Base-by-base conservation (phyloP, 2,113 vertebrate genomes). In the Siphamia tubifer region DNA sequence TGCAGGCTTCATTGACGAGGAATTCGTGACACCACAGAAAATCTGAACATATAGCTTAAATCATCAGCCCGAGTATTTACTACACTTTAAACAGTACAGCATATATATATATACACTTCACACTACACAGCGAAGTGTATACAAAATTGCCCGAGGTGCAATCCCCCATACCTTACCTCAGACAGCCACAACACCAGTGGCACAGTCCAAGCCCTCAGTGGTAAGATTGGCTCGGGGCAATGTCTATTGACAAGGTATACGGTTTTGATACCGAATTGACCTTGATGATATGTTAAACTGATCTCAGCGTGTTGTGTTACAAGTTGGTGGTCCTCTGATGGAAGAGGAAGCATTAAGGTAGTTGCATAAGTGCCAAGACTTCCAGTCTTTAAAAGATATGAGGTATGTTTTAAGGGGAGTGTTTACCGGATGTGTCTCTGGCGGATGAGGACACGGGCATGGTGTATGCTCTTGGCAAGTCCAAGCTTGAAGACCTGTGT, bases 401-500 rank as follows among this genome's bases (percentile, higher is more conserved):
- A 31, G 1, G 9, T 23, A 15, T 25, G n/a, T 5, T 23, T 2
- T 1, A n/a, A 12, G 6, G 2, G 9, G 31, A 2, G 4, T 38
- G 0, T 1, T 0, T 91, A 97, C 96, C 96, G 94, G 71, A 98
- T 98, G 74, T 98, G 96, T 58, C 96, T 94, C 90, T 98, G 96
- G 43, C 96, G 94, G 90, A 98, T 98, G 8, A 98, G 94, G 45
- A 98, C 96, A 0, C 95, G 93, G 27, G 96, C 96, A 0, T 97
- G 96, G 72, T 98, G 95, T 84, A 97, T 96, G 66, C 95, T 96
- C 80, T 98, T 98, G 57, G 95, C 95, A 25, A 98, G 83, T 35
- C 95, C 96, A 39, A 97, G 92, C 69, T 98, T 98, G 86, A 97
- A 97, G 62, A 97, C 96, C 82, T 98, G 96, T 0, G 96, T 98